Evolutionary conservation across 1,140 invertebrate genomes (phyloP), one percentile per base, ranked within the genome.

Genomic region (Physella acuta): DNA sequence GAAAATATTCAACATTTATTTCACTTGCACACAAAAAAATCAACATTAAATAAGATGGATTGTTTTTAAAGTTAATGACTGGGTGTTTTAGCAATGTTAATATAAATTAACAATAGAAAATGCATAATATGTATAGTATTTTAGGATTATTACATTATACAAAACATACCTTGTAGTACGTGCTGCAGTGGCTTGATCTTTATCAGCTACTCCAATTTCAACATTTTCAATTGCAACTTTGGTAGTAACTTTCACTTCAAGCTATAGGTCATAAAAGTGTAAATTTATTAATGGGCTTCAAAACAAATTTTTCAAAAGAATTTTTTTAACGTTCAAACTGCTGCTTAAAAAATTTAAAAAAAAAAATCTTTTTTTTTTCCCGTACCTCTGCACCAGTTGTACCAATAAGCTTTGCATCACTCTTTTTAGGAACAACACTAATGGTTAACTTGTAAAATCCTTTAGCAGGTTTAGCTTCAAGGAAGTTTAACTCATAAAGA

Each of bases 151-250:
- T n/a, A n/a, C n/a, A n/a, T n/a, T 28, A 31, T 17, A 59, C n/a
- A 31, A 67, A 60, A 81, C 81, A 85, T 85, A 90, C 89, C 86
- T 89, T 5, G 89, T 89, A 60, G 94, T 86, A 82, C 92, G 92
- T 11, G 81, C 71, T 55, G 78, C 79, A 16, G 78, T 75, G 5
- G 75, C 72, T 73, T 84, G 83, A 87, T 98, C 95, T 5, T 92
- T 90, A 84, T 97, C 94, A 24, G 90, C 91, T 33, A 94, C 89
- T n/a, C 94, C 94, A 71, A 98, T 88, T 81, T 97, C 93, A 34
- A 94, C 87, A 73, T 88, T 89, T 75, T 92, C 89, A 0, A 97
- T 87, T 68, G 88, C 87, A 3, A 95, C 85, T 61, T 86, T 78
- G 3, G 86, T 87, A 34, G 84, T 87, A 2, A 87, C 84, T 72